Percentiles rank a stretch among this genome's conserved stretches.
These are phyloP conservation scores for Drosophila mulleri DNA, from an alignment of 2,888 invertebrate species.

Conservation along the genomic window DNA sequence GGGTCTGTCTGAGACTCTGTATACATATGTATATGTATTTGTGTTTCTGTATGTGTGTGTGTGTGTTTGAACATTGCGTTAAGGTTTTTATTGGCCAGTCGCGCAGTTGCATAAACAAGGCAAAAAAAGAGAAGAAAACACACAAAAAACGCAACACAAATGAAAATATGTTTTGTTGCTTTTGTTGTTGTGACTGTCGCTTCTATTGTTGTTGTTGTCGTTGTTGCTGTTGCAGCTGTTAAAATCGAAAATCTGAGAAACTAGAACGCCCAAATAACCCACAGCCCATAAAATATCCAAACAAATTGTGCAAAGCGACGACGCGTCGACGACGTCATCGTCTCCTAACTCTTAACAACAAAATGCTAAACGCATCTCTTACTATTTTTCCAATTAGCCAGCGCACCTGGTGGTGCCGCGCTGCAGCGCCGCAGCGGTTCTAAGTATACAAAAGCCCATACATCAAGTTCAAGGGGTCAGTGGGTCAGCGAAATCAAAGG, in stretches of 20 bases:
- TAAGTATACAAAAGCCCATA: neutral
- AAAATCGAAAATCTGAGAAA: slow-evolving; percentile 53
- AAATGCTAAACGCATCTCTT: slow-evolving; percentile 37
- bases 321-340: slow-evolving; percentile 32
- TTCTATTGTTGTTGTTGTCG: slow-evolving; percentile 8
- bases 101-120: slow-evolving; percentile 76
- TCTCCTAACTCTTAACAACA: slow-evolving; percentile 27
- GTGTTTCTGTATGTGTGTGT: neutral
- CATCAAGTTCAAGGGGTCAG: slow-evolving; percentile 9
- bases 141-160: slow-evolving; percentile 14
- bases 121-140: slow-evolving; percentile 18
- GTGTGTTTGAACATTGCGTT: slow-evolving; percentile 32
- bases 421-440: neutral
- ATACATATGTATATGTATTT: neutral
- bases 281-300: slow-evolving; percentile 58
- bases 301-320: slow-evolving; percentile 58
- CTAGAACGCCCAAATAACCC: slow-evolving; percentile 66
- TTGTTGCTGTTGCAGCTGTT: slow-evolving; percentile 13
- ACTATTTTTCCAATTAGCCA: slow-evolving; percentile 38
- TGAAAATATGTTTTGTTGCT: slow-evolving; percentile 58
- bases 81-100: slow-evolving; percentile 74
- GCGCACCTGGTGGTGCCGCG: neutral
- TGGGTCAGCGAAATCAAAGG: slow-evolving; percentile 21
- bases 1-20: neutral
- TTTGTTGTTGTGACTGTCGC: slow-evolving; percentile 10